Evolutionary conservation across 2,888 invertebrate genomes (phyloP), one percentile per base, ranked within the genome.

Genomic region (Sisyra nigra): DNA sequence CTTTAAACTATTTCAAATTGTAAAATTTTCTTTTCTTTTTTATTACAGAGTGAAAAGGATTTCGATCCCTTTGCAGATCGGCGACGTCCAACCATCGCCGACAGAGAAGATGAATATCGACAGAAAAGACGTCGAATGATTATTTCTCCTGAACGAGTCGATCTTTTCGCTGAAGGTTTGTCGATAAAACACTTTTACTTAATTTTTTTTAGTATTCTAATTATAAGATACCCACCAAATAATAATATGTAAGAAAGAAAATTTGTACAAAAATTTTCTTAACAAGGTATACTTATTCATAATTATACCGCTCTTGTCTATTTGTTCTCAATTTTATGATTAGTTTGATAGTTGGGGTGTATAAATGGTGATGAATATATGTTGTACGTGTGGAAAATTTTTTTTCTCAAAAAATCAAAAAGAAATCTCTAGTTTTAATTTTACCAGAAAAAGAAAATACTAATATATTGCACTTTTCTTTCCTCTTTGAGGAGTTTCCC

Each of bases 91-190:
- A 93, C 91, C 11, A 91, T 97, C 58, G 88, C 89, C 1, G 96
- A 97, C 55, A 75, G 93, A 51, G 96, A 97, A 67, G 93, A 96
- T 76, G 96, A 97, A 59, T 98, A 98, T 58, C 75, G 89, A 44
- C 85, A 85, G 55, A 83, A 86, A 54, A 73, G 91, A 52, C 74
- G 91, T 47, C 72, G 84, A 62, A 81, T 88, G 75, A 84, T 97
- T 48, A 93, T 98, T 56, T 98, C 98, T 3, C 98, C 98, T 1
- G 96, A 93, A 58, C 74, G 98, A 55, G 79, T 84, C 51, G 98
- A 98, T 72, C 93, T 93, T 30, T 99, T 99, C 72, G 91, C 93
- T 57, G 92, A 94, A 73, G 94, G 93, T 92, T 72, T 67, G 76
- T 72, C 51, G 44, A 42, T 29, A 36, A 45, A 35, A 54, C 46